phyloP scores from a whole-genome alignment of 1,140 invertebrate genomes.

The Zaprionus gabonicus region DNA sequence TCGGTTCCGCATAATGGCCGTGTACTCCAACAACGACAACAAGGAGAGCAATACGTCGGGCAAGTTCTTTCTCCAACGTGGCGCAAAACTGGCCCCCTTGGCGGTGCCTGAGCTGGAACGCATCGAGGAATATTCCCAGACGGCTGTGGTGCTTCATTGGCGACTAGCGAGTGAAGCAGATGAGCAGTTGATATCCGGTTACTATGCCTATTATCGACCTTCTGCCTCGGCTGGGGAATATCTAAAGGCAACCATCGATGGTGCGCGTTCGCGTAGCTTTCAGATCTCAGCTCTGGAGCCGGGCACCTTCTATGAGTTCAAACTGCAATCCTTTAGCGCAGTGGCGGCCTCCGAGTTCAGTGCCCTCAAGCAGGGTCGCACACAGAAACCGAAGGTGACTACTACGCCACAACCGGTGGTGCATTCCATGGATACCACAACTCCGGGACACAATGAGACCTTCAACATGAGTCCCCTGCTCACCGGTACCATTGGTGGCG shows the following conservation, averaged over 20 bases:
- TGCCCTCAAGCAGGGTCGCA: conserved; percentile 90
- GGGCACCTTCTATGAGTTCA: conserved; percentile 94
- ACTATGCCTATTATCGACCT: conserved; percentile 95
- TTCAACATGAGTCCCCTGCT: conserved; percentile 63
- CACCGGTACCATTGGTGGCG: conserved; percentile 65
- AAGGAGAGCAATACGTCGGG: conserved; percentile 92
- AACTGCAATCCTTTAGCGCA: conserved; percentile 95
- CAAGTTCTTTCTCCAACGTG: conserved; percentile 90
- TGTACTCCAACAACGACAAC: conserved; percentile 97
- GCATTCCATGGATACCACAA: conserved; percentile 52
- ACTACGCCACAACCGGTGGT: conserved; percentile 55
- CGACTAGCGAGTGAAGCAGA: conserved; percentile 48
- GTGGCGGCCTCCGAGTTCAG: conserved; percentile 94
- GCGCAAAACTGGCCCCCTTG: conserved; percentile 87
- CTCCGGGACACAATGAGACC: conserved; percentile 69
- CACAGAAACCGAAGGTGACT: conserved; percentile 84
- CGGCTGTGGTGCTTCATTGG: conserved; percentile 91
- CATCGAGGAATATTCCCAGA: conserved; percentile 89
- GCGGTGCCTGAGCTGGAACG: conserved; percentile 90
- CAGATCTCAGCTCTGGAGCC: conserved; percentile 91
- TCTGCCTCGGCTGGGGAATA: conserved; percentile 93
- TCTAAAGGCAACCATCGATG: conserved; percentile 91
- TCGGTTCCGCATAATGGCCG: conserved; percentile 95
- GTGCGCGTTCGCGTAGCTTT: conserved; percentile 88
- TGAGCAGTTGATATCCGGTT: conserved; percentile 86